These are phyloP conservation scores for Drosophila colorata DNA, from an alignment of 2,888 invertebrate species.

Conservation along the genomic window DNA sequence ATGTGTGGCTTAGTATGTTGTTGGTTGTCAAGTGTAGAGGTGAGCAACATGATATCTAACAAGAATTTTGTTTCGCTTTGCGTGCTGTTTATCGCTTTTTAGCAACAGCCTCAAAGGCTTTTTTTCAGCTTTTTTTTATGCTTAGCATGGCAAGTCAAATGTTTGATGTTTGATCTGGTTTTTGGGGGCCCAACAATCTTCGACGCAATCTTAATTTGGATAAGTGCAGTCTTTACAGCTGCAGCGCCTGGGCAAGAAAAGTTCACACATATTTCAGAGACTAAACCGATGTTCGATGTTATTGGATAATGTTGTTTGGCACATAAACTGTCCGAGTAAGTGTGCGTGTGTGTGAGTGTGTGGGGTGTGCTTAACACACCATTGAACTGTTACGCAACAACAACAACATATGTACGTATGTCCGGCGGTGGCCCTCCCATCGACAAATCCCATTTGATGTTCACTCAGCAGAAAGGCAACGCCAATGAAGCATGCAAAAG, in stretches of 20 bases:
- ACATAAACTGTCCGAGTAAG: conserved; percentile 50
- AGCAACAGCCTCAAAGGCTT: conserved; percentile 24
- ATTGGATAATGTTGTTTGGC: conserved; percentile 54
- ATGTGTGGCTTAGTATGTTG: not conserved
- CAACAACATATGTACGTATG: conserved; percentile 55
- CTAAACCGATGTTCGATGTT: conserved; percentile 63
- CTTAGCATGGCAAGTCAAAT: conserved; percentile 34
- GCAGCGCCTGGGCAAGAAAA: conserved; percentile 40
- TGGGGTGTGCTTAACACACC: conserved; percentile 73
- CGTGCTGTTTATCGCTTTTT: not conserved
- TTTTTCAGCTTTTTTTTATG: conserved; percentile 7
- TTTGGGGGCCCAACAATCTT: conserved; percentile 31
- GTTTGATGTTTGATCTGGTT: conserved; percentile 40
- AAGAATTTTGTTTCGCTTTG: not conserved
- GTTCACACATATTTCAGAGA: conserved; percentile 57
- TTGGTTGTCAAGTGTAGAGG: not conserved
- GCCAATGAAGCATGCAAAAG: conserved; percentile 82
- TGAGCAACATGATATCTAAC: not conserved
- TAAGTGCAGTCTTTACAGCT: conserved; percentile 64
- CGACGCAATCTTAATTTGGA: conserved; percentile 69
- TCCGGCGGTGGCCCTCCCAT: conserved; percentile 54
- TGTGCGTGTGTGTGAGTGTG: conserved; percentile 20
- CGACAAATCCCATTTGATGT: conserved; percentile 80
- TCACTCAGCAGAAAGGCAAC: conserved; percentile 79
- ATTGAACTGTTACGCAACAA: conserved; percentile 75